Evolutionary conservation across 2,113 vertebrate species (phyloP), one percentile per base, ranked within the genome.

Genomic region (Neoarius graeffei): DNA sequence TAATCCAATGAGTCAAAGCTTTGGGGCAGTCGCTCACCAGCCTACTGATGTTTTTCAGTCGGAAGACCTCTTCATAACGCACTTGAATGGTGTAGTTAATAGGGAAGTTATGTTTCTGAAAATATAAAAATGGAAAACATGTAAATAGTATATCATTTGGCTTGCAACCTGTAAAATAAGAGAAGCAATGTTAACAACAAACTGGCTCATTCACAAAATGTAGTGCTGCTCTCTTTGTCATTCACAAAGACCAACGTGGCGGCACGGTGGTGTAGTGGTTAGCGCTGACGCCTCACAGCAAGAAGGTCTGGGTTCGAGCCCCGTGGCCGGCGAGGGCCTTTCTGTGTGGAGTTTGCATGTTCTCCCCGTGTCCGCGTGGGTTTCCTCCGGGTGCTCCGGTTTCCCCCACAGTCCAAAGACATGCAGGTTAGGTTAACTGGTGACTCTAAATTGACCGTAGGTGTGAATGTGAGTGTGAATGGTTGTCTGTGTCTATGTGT

Each of bases 61-160:
- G 94, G 85, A 95, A 95, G 87, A 96, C 88, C 91, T 96, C 95
- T 66, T 93, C 90, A 6, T 90, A 91, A 69, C 93, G 94, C 88
- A 96, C 92, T 57, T 71, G 91, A 59, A 96, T 92, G 86, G 94
- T 94, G 89, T 95, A 96, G 89, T 95, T 93, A n/a, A 96, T 94
- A 59, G 95, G 95, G 69, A 96, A 95, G 90, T 96, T 93, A 85
- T 95, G 93, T 83, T 93, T 95, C 95, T 96, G 92, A 52, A 87
- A 88, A 87, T 5, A 62, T 8, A 35, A 66, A 50, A 81, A 56
- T 56, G 13, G 5, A 60, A 50, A 80, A 20, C 8, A 56, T 50
- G 35, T 20, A 19, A 86, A 67, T 35, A 81, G 25, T 10, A 10
- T 17, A 50, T 20, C 25, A 56, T 23, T 67, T 56, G 35, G 5